Percentiles rank a stretch among this genome's conserved stretches.
phyloP scores from a whole-genome alignment of 2,888 invertebrate species.

The Drosophila tripunctata region DNA sequence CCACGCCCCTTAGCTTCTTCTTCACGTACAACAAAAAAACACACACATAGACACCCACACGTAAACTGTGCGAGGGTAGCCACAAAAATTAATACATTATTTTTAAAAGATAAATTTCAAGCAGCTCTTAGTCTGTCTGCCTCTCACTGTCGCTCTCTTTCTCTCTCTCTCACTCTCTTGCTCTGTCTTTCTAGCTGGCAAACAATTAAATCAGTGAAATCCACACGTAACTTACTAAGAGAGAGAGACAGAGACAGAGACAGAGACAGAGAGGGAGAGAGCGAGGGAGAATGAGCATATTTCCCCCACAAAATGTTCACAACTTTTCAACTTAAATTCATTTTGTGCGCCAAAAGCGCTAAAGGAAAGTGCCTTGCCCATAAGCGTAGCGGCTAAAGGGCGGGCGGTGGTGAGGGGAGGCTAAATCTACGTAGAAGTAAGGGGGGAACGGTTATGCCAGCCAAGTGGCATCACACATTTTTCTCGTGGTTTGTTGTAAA shows the following conservation, averaged over 20 bases:
- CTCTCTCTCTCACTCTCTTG: conserved; percentile 2
- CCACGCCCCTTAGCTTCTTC: not conserved
- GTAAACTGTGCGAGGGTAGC: conserved; percentile 47
- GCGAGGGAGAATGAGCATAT: not conserved
- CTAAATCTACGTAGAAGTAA: too few relatives aligned
- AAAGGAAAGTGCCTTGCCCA: conserved; percentile 51
- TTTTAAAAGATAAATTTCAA: conserved; percentile 75
- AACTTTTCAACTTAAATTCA: conserved; percentile 79
- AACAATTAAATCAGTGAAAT: conserved; percentile 78
- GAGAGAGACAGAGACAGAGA: not conserved
- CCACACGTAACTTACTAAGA: conserved; percentile 64
- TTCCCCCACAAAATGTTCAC: conserved; percentile 72
- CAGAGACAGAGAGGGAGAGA: not conserved
- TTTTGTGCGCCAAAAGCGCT: conserved; percentile 62
- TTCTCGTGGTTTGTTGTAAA: conserved; percentile 77
- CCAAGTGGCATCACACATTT: conserved; percentile 74
- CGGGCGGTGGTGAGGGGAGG: not conserved
- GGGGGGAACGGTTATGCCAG: conserved; percentile 26
- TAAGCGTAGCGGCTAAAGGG: not conserved
- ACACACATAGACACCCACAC: conserved; percentile 6
- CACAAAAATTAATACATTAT: conserved; percentile 78
- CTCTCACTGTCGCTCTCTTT: not conserved
- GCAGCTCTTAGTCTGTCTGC: conserved; percentile 18
- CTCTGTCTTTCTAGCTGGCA: conserved; percentile 36
- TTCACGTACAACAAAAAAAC: not conserved